These are phyloP conservation scores for Darevskia mixta DNA, from an alignment of 2,797 vertebrate genomes.

Conservation along the genomic window DNA sequence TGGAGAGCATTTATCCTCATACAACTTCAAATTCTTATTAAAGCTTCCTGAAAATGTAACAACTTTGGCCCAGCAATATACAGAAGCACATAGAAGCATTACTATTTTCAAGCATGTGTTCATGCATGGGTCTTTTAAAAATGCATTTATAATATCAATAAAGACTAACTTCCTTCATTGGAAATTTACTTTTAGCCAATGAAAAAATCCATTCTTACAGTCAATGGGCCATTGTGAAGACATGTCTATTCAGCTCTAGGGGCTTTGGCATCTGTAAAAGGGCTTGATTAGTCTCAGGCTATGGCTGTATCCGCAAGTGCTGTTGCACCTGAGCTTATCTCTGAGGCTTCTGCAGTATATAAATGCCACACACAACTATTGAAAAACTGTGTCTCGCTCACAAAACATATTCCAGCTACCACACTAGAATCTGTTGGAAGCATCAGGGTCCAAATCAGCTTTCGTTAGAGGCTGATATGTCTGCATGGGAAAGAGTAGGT, in stretches of 20 bases:
- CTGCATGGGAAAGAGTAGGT: no score
- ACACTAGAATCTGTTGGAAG: background rate
- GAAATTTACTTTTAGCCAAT: conserved; percentile 11
- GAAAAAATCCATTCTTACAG: background rate
- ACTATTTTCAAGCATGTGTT: background rate
- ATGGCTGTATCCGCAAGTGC: background rate
- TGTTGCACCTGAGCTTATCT: background rate
- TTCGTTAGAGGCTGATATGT: no score
- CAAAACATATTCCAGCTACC: background rate
- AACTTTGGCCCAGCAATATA: background rate
- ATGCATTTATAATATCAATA: background rate
- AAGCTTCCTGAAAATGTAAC: background rate
- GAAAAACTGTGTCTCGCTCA: background rate
- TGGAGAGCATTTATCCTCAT: background rate
- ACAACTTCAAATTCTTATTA: background rate
- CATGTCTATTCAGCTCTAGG: background rate
- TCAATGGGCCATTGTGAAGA: background rate
- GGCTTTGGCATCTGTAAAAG: background rate
- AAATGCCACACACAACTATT: background rate
- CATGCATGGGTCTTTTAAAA: conserved; percentile 9
- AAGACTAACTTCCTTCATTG: background rate
- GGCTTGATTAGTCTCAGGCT: background rate
- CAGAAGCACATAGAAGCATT: background rate
- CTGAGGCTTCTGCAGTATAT: background rate
- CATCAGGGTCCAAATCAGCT: no score